Evolutionary conservation across 2,888 invertebrate species (phyloP).

Genomic region (Caenorhabditis doughertyi): DNA sequence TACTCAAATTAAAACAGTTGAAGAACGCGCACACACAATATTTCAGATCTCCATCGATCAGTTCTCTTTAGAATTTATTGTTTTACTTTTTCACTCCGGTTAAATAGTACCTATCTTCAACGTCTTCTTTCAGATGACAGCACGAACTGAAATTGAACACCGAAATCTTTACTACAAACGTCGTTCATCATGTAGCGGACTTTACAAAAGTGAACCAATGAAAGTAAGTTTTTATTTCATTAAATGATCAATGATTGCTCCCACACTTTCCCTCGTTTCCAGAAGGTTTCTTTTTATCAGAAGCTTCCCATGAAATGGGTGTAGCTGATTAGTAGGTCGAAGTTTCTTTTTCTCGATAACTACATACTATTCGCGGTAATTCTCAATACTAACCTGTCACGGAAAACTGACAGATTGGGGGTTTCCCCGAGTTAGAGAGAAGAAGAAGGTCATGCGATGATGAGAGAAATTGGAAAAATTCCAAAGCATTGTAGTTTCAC

Average conservation of each 20-base stretch:
- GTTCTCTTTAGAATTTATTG: no score
- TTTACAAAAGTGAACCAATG: slow-evolving; percentile 25
- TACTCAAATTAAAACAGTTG: no score
- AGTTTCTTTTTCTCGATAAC: slow-evolving; percentile 7
- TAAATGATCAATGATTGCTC: slow-evolving; percentile 11
- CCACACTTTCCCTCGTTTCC: not conserved
- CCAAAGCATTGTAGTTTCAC: not conserved
- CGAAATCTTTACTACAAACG: slow-evolving; percentile 56
- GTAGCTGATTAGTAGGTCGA: slow-evolving; percentile 23
- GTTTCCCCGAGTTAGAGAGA: slow-evolving; percentile 6
- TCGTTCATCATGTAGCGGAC: slow-evolving; percentile 46
- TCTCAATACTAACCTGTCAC: not conserved
- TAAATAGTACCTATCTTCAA: not conserved
- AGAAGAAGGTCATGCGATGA: not conserved
- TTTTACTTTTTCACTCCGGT: no score
- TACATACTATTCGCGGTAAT: not conserved
- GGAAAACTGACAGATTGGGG: slow-evolving; percentile 12
- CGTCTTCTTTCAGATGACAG: slow-evolving; percentile 45
- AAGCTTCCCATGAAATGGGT: not conserved
- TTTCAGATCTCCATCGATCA: no score
- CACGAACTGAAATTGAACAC: slow-evolving; percentile 62
- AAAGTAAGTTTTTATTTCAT: slow-evolving; percentile 1
- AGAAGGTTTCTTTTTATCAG: slow-evolving; percentile 30
- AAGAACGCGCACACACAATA: no score
- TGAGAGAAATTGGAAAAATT: not conserved